Percentiles rank a stretch among this genome's conserved stretches.
phyloP scores from a whole-genome alignment of 2,888 invertebrate species.

The Schrankia costaestrigalis region DNA sequence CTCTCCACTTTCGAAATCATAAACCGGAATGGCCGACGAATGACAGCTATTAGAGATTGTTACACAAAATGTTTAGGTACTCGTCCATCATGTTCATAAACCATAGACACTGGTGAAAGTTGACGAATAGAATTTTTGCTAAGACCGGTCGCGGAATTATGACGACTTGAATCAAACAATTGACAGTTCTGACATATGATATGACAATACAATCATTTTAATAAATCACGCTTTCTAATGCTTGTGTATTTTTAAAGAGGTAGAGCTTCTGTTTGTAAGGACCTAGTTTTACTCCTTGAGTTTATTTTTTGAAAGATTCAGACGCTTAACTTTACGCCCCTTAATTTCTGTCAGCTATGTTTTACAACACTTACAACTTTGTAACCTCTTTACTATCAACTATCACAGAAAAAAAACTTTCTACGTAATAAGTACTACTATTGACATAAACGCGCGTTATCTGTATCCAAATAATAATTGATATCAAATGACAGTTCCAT shows the following conservation, averaged over 20 bases:
- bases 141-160: conserved; percentile 40
- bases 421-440: conserved; percentile 7
- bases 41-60: conserved; percentile 35
- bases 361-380: no score
- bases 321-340: no score
- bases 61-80: conserved; percentile 24
- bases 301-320: no score
- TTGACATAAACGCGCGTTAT: conserved; percentile 7
- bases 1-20: conserved; percentile 59
- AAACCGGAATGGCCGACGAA: conserved; percentile 50
- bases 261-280: no score
- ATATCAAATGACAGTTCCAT: conserved; percentile 27
- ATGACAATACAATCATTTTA: conserved; percentile 23
- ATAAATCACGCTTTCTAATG: conserved; percentile 11
- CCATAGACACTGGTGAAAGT: conserved; percentile 44
- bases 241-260: not conserved
- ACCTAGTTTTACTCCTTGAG: no score
- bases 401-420: no score
- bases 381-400: no score
- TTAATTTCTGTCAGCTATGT: no score
- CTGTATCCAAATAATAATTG: conserved; percentile 13
- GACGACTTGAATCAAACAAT: conserved; percentile 22
- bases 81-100: conserved; percentile 20
- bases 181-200: conserved; percentile 26
- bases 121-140: conserved; percentile 29